Evolutionary conservation across 2,888 invertebrate genomes (phyloP), one percentile per base, ranked within the genome.

Genomic region (Latrodectus elegans): DNA sequence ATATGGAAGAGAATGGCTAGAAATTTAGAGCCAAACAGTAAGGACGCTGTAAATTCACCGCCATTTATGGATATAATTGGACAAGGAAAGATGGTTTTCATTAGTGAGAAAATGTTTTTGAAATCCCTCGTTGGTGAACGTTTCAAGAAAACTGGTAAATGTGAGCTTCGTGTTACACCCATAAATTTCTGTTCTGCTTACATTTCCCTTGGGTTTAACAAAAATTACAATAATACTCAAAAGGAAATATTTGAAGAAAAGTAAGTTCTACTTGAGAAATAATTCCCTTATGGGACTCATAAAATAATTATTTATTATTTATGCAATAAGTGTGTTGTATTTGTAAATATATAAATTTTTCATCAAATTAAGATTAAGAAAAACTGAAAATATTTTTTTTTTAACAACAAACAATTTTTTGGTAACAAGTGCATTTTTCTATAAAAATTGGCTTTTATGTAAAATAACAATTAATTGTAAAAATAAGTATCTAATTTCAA

Each of bases 101-200:
- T 87, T 1, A 70, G 65, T 6, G 86, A 81, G 11, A 38, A 17
- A 10, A 26, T 77, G 11, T 52, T 71, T 53, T 68, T 76, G 49
- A 87, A 77, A 12, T 76, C 71, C 12, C 71, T 77, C 0, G 49
- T 87, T 0, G 86, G 81, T 10, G 64, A 77, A 15, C 49, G 76
- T 12, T 87, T 80, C 49, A 26, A 64, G 51, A 51, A 80, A 26
- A 80, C 51, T 22, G 75, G 80, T 12, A 75, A 70, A 17, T 86
- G 85, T 22, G 76, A 64, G 1, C n/a, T 86, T 8, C 68, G 70
- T 22, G 75, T 70, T 8, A 74, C 65, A 11, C 22, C 67, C 8
- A 38, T 65, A 14, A 79, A 68, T 38, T 72, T 81, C 17, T 81
- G 86, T 22, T n/a, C 85, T 10, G 51, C 71, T n/a, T 80, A 86